Conservation (phyloP, 2,113 vertebrate species). For the Coturnix japonica region DNA sequence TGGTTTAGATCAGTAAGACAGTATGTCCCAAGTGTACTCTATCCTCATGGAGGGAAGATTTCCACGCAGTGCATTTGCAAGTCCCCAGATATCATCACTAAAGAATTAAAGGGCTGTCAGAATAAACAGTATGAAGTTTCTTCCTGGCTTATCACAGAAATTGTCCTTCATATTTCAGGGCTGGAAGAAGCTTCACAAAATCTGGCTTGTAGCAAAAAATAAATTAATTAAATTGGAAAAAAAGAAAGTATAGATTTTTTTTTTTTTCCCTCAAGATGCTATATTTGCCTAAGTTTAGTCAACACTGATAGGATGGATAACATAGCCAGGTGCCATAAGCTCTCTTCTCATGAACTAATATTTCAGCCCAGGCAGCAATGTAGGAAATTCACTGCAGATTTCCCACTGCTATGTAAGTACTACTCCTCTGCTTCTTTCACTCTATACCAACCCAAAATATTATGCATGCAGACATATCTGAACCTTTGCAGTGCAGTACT, state of each 20-base stretch:
- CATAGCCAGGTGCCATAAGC: neutral
- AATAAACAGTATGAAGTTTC: neutral
- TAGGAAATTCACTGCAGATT: neutral
- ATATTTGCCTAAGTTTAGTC: neutral
- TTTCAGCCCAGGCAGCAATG: neutral
- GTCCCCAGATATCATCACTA: neutral
- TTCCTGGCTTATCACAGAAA: neutral
- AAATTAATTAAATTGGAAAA: too few species aligned
- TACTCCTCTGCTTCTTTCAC: neutral
- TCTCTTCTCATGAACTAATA: neutral
- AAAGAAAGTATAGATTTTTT: neutral
- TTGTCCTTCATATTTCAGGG: neutral
- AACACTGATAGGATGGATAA: neutral
- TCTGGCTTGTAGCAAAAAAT: neutral
- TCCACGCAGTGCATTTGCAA: neutral
- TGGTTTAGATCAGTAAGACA: neutral
- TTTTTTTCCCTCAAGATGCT: neutral
- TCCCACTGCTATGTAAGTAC: neutral
- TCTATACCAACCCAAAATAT: neutral
- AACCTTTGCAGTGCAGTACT: neutral
- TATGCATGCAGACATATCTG: accelerated
- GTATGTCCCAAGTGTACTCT: neutral
- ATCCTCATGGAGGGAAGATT: neutral
- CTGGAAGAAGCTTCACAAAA: neutral
- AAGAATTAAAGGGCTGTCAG: neutral